Evolutionary conservation across 2,888 invertebrate species (phyloP), one percentile per base, ranked within the genome.

Genomic region (Cryptocheilus praepositus): DNA sequence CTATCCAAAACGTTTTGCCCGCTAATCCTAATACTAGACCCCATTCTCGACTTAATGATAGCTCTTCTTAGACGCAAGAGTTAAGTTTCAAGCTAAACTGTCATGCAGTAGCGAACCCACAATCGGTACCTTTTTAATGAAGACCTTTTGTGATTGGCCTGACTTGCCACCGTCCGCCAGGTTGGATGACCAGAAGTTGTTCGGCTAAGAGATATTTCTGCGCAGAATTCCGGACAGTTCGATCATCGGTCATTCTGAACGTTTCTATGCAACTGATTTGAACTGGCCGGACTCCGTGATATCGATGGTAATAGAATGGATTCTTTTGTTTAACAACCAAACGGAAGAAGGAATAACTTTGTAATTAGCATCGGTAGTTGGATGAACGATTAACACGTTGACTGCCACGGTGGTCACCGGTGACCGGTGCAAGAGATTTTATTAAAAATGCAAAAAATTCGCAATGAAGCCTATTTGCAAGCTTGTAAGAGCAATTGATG

Each of bases 1-100:
- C 76, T 70, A 77, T 70, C 75, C 67, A 60, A 79, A 79, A 71
- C 77, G 79, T 70, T 79, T 79, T 61, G 75, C 70, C 75, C 73
- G 65, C 79, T 79, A 75, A 79, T 77, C 79, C 77, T 77, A 79
- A 79, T 79, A 73, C 79, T 64, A 67, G 79, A 76, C 79, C 79
- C 77, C 79, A 70, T 74, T 77, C 76, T 66, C 67, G 71, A 79
- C 70, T 79, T 79, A 79, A 79, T 79, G 80, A 79, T 79, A 79
- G 80, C 80, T 79, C 77, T 79, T 76, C 80, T 79, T 79, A 79
- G 80, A 79, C 71, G 71, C 77, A 65, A 77, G 76, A 72, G 71
- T 79, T 66, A 73, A 77, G 67, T 76, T 76, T 62, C 64, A 45
- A 64, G 70, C 74, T 73, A 73, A 78, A 79, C 79, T 76, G 78